Base-by-base conservation (phyloP, 2,888 invertebrate genomes). In the Pilophorus perplexus region DNA sequence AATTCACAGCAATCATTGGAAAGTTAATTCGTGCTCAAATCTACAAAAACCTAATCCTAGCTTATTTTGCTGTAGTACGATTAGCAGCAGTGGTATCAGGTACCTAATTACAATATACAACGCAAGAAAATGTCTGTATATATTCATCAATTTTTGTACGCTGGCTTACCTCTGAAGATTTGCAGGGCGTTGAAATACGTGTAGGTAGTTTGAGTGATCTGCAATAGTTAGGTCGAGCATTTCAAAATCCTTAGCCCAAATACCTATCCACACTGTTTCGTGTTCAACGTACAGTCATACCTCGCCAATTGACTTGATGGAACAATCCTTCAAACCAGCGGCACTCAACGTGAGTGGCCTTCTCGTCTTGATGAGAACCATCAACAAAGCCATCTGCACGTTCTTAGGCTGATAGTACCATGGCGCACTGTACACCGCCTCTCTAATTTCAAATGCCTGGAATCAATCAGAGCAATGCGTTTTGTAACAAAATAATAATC, bases 181-280 rank as follows among this genome's bases (percentile, higher is more conserved):
- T 62, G 44, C 2, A 62, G 33, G 5, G 38, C 38, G 33, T 62
- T 62, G 46, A 62, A 62, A 23, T 62, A 62, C 8, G 62, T 62
- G 33, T 62, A 62, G 1, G 62, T 62, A 1, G 62, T 48, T 22
- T 62, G 62, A 33, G 38, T 48, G 12, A 62, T 48, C 62, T 62
- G 46, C 12, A 57, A 57, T 5, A 40, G 22, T 27, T 33, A 10
- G 14, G 6, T 8, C 12, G 33, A 33, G 33, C 6, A 33, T 33
- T 8, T 33, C 6, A 12, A 8, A 33, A 8, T 33, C 33, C 6
- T 33, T 33, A 33, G n/a, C n/a, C n/a, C n/a, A n/a, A n/a, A n/a
- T n/a, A n/a, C n/a, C n/a, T n/a, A n/a, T n/a, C n/a, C n/a, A n/a
- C n/a, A n/a, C n/a, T n/a, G n/a, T n/a, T n/a, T n/a, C n/a, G n/a